These are phyloP conservation scores for Parnassius orleans DNA, from an alignment of 2,888 invertebrate species.

Conservation along the genomic window DNA sequence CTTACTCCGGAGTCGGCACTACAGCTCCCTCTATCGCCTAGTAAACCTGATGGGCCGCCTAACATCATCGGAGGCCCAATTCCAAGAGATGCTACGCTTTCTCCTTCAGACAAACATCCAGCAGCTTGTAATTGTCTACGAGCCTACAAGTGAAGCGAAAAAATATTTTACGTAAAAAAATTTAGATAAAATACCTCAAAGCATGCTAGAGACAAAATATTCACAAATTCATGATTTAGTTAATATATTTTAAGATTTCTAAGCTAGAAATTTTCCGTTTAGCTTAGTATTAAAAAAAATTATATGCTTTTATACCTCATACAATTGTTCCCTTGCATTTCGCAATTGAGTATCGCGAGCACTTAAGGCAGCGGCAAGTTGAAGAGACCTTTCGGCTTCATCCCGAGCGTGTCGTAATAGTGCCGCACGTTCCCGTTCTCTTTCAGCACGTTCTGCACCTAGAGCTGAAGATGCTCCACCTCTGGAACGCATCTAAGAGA, in stretches of 20 bases:
- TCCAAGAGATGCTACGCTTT: conserved; percentile 88
- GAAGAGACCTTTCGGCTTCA: conserved; percentile 92
- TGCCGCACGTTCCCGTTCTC: conserved; percentile 94
- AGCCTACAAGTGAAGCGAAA: conserved; percentile 67
- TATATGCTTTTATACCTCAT: conserved; percentile 81
- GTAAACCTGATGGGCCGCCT: conserved; percentile 68
- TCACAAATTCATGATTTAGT: too few relatives aligned
- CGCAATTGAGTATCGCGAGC: conserved; percentile 92
- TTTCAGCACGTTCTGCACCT: conserved; percentile 83
- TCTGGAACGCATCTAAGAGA: conserved; percentile 82
- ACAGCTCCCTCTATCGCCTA: conserved; percentile 89
- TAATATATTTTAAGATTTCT: too few relatives aligned
- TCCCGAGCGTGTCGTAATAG: conserved; percentile 93
- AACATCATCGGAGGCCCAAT: conserved; percentile 84
- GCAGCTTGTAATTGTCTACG: conserved; percentile 87
- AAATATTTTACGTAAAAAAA: too few relatives aligned
- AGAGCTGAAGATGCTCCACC: conserved; percentile 88
- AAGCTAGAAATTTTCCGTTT: too few relatives aligned
- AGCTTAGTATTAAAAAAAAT: not conserved
- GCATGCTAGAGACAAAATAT: too few relatives aligned
- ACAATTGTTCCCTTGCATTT: conserved; percentile 91
- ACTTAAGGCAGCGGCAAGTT: conserved; percentile 92
- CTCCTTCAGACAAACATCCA: conserved; percentile 92
- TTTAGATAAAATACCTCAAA: too few relatives aligned
- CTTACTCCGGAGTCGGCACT: conserved; percentile 93